Percentiles rank a stretch among this genome's conserved stretches.
These are phyloP conservation scores for Acanthosepion pharaonis DNA, from an alignment of 2,888 invertebrate species.

Conservation along the genomic window DNA sequence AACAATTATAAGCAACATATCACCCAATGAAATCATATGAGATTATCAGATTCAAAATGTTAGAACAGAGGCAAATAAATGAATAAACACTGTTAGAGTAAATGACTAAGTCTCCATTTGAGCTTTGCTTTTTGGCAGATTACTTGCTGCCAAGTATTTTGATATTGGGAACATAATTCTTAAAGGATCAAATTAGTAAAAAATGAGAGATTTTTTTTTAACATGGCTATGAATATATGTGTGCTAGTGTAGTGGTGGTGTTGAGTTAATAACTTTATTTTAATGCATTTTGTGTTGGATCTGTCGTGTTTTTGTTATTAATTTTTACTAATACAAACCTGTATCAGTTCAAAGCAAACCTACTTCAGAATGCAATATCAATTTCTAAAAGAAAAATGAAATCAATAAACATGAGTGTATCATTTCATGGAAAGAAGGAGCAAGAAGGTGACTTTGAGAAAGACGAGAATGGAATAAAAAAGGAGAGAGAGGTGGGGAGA, in stretches of 20 bases:
- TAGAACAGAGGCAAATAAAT: neutral
- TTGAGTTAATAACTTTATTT: neutral
- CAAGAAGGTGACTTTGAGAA: too few species aligned
- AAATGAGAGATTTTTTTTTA: neutral
- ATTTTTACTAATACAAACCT: too few species aligned
- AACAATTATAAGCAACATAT: too few species aligned
- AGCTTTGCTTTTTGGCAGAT: neutral
- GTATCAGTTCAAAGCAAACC: neutral
- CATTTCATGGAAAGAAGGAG: neutral
- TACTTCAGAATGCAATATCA: neutral
- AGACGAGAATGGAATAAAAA: neutral
- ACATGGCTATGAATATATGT: neutral
- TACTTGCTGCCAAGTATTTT: neutral
- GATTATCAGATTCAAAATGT: too few species aligned
- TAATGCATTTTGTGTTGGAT: neutral
- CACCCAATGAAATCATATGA: too few species aligned
- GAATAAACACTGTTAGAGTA: neutral
- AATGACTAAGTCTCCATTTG: neutral
- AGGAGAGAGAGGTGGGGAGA: neutral
- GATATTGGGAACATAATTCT: neutral
- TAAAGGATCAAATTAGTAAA: slow-evolving; percentile 6
- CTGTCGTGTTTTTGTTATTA: too few species aligned
- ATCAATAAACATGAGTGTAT: neutral
- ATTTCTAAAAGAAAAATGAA: neutral
- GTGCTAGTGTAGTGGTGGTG: neutral